Evolutionary conservation across 2,888 invertebrate genomes (phyloP).

Genomic region (Drosophila suboccidentalis): DNA sequence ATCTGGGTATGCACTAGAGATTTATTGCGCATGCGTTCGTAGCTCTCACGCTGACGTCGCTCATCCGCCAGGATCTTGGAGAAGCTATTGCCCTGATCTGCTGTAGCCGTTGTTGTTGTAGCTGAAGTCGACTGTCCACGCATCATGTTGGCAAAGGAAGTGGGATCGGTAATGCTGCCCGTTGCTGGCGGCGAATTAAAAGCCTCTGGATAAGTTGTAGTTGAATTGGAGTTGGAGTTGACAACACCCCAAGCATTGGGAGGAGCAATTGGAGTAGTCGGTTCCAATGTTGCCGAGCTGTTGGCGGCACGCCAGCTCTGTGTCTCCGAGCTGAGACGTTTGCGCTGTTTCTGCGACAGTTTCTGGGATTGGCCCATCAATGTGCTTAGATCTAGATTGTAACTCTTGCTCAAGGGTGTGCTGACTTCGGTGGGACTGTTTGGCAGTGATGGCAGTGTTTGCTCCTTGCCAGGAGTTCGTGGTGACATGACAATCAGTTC

Average conservation of each 20-base stretch:
- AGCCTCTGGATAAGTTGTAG: constrained; percentile 34
- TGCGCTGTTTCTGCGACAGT: constrained; percentile 88
- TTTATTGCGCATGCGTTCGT: constrained; percentile 90
- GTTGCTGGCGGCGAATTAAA: constrained; percentile 57
- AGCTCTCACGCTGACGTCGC: constrained; percentile 90
- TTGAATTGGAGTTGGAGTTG: constrained; percentile 25
- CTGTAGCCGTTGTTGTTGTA: constrained; percentile 22
- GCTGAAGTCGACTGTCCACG: constrained; percentile 48
- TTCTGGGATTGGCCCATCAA: constrained; percentile 84
- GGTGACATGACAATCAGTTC: constrained; percentile 83
- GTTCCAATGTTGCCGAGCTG: constrained; percentile 40
- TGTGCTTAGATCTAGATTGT: constrained; percentile 80
- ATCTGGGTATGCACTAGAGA: constrained; percentile 92
- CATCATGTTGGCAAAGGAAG: constrained; percentile 84
- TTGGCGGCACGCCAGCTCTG: constrained; percentile 69
- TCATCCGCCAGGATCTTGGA: constrained; percentile 91
- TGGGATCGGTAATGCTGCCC: constrained; percentile 74
- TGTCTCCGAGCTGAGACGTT: constrained; percentile 86
- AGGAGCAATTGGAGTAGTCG: constrained; percentile 60
- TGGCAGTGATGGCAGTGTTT: constrained; percentile 34
- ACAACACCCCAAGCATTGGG: constrained; percentile 82
- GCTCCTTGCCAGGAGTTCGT: constrained; percentile 49
- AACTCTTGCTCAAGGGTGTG: constrained; percentile 61
- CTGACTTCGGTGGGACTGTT: constrained; percentile 38
- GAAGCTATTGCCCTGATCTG: constrained; percentile 77